Evolutionary conservation across 2,113 vertebrate genomes (phyloP).

Genomic region (Hyperoodon ampullatus): DNA sequence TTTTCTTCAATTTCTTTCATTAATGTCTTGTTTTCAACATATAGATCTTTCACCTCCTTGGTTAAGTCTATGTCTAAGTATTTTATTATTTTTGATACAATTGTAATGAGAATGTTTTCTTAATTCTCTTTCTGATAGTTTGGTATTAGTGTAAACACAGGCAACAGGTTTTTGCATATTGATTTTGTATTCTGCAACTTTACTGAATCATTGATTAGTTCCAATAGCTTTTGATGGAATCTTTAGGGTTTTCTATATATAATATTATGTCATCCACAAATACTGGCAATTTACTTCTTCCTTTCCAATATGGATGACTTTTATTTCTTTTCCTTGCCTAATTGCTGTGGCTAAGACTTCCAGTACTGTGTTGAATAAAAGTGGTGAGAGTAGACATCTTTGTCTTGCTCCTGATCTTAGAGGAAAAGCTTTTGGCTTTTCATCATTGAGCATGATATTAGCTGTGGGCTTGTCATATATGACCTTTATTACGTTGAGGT

Average conservation of each 20-base stretch:
- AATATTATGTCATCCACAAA: background rate
- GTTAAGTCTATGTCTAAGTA: too few relatives aligned
- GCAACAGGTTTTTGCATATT: fast-evolving
- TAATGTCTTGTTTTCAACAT: background rate
- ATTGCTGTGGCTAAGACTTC: background rate
- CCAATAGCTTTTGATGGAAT: background rate
- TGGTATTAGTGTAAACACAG: background rate
- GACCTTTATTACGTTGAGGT: background rate
- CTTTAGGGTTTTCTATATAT: background rate
- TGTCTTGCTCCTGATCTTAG: background rate
- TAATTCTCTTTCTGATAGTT: background rate
- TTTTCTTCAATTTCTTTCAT: background rate
- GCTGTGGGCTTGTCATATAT: background rate
- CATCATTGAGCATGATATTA: fast-evolving
- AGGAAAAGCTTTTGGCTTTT: background rate
- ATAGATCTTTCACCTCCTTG: background rate
- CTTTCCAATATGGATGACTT: background rate
- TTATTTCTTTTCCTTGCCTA: background rate
- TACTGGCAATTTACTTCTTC: background rate
- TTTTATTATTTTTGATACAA: background rate
- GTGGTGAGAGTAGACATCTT: too few relatives aligned
- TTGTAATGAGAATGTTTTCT: too few relatives aligned
- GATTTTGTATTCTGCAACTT: background rate
- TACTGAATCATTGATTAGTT: background rate
- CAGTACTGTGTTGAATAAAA: background rate